Evolutionary conservation across 2,888 invertebrate genomes (phyloP), one percentile per base, ranked within the genome.

Genomic region (Neuroscelio doddi): DNA sequence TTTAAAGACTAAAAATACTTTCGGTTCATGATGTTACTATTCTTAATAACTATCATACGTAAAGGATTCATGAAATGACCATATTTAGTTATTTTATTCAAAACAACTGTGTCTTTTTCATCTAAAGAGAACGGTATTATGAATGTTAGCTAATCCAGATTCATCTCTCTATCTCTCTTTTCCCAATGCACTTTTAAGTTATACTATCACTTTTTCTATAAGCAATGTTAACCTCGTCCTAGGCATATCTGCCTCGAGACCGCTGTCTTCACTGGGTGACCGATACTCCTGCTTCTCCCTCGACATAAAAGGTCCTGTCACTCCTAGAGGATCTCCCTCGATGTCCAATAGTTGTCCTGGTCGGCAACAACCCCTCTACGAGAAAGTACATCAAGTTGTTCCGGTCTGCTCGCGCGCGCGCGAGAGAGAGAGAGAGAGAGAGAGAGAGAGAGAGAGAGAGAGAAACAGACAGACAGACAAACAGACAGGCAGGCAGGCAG

Each of bases 231-330:
- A 82, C 83, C 83, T 83, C 75, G 74, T 83, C 77, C 81, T 78
- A 73, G 90, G 89, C 85, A 90, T 88, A 85, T 93, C 93, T 87
- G 95, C 90, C 86, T 96, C 95, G 85, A 96, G 91, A 84, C 96
- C 96, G 86, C 95, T 95, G 90, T 96, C 96, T 87, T 96, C 96
- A 85, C 95, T 95, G 77, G 95, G 95, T 82, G 94, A 93, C 85
- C 92, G 91, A 87, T 90, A 90, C 84, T 91, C 91, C 84, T 91
- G 91, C 85, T 88, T 86, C 87, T 89, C 87, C 76, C 81, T 71
- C 34, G 79, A 73, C 68, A 80, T 72, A 68, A 81, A 79, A 24
- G 81, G 80, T 72, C 83, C 83, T 69, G 82, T 83, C 55, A 80
- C 82, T 77, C 83, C 83, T 55, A 82, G 72, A 38, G 83, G 83